Evolutionary conservation across 2,113 vertebrate species (phyloP).

Genomic region (Forbesichthys agassizii): DNA sequence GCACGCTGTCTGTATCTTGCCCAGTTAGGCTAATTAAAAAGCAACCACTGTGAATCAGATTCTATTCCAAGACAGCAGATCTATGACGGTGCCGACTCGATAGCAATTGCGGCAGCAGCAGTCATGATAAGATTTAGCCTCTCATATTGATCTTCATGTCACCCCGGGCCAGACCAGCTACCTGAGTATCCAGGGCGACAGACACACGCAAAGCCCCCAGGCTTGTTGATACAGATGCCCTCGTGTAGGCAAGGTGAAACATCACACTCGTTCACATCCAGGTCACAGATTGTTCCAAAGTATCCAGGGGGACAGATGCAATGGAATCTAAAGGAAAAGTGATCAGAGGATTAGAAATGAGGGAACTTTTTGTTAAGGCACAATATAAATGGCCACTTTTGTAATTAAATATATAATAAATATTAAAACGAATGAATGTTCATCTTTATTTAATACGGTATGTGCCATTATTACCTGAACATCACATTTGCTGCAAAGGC

Average conservation of each 20-base stretch:
- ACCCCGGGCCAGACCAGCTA: constrained; percentile 63
- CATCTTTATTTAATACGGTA: too few species aligned
- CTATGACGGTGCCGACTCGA: constrained; percentile 53
- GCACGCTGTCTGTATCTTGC: constrained; percentile 34
- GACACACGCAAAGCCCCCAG: constrained; percentile 76
- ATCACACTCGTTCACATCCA: constrained; percentile 84
- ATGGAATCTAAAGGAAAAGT: constrained; percentile 68
- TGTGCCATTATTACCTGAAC: too few species aligned
- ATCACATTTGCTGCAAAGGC: too few species aligned
- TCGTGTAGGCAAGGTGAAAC: constrained; percentile 79
- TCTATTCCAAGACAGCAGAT: constrained; percentile 50
- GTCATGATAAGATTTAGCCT: constrained; percentile 66
- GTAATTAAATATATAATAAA: not conserved
- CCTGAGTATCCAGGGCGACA: constrained; percentile 83
- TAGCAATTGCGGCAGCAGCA: constrained; percentile 21
- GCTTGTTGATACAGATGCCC: constrained; percentile 80
- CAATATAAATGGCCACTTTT: not conserved
- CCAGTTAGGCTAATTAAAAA: constrained; percentile 61
- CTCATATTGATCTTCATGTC: constrained; percentile 72
- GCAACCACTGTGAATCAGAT: constrained; percentile 36
- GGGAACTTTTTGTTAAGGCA: not conserved
- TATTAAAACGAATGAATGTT: not conserved
- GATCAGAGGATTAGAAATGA: constrained; percentile 33
- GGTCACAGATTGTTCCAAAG: constrained; percentile 79
- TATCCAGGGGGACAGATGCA: constrained; percentile 79